A percentile compares a stretch with the other conserved stretches of the same genome.
Conservation (phyloP, 2,888 invertebrate species). For the Tipula confusa region DNA sequence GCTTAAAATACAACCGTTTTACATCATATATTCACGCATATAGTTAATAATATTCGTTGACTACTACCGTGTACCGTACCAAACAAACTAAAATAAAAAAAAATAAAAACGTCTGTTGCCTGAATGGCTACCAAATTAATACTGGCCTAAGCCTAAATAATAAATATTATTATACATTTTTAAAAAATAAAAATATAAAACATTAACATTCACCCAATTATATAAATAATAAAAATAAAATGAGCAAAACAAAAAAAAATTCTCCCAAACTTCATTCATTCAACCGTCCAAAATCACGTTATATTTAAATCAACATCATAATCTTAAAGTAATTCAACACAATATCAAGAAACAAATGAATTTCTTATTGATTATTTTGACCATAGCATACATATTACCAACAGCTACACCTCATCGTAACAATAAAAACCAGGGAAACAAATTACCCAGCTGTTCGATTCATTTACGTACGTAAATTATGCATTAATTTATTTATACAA, state of each 20-base stretch:
- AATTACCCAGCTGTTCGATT: background rate
- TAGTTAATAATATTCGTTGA: background rate
- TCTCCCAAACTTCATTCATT: slow-evolving; percentile 12
- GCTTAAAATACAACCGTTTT: background rate
- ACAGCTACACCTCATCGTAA: background rate
- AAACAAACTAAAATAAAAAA: background rate
- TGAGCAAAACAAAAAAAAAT: background rate
- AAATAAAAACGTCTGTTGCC: background rate
- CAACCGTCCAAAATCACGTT: slow-evolving; percentile 25
- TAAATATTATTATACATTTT: background rate
- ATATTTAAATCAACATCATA: slow-evolving; percentile 3
- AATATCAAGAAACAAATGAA: background rate
- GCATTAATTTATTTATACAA: background rate
- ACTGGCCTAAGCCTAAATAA: background rate
- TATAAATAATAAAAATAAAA: background rate
- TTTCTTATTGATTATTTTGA: background rate
- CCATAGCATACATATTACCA: background rate
- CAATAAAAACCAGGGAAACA: background rate
- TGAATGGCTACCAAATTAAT: slow-evolving; percentile 1
- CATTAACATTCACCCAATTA: slow-evolving; percentile 3
- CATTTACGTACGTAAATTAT: background rate
- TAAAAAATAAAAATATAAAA: background rate
- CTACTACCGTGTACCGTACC: background rate
- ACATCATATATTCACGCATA: background rate
- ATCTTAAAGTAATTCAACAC: background rate